Evolutionary conservation across 2,888 invertebrate genomes (phyloP), one percentile per base, ranked within the genome.

Genomic region (Xylocampa areola): DNA sequence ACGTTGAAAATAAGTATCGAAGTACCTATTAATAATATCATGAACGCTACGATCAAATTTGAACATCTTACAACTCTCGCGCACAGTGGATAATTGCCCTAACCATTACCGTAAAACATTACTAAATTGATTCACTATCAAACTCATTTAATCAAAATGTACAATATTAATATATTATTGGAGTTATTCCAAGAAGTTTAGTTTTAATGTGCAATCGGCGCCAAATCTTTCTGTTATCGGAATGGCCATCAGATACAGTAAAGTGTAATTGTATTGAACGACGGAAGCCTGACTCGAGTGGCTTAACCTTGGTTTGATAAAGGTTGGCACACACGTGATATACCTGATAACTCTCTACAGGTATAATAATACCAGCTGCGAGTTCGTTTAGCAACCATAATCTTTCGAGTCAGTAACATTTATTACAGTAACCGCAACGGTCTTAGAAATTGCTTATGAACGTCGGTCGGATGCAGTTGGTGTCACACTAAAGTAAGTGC

Each of bases 191-290:
- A 35, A 65, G 64, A 65, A 49, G 33, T 48, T 48, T 21, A 14
- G 37, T 30, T 2, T 23, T 5, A 29, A 23, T 25, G 23, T 45
- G 54, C 25, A 57, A 58, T 66, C 36, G 47, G 39, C 47, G 45
- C 43, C 60, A 72, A 72, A 72, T 72, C 68, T 72, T 19, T 25
- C 8, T 2, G 37, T 35, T 64, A 64, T 40, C 71, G 21, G 13
- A 5, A 37, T 32, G 59, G 59, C 35, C 30, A 49, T 71, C 43
- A 35, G 47, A 48, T 43, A 72, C 16, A 33, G 32, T 44, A 16
- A 58, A 71, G 49, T 66, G 32, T 36, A 66, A 29, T 27, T 25
- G 6, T 65, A 36, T 47, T 67, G 16, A 44, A 21, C 23, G 16
- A 48, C 47, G 73, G 66, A 67, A 72, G 68, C 61, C 43, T 43